Evolutionary conservation across 2,797 vertebrate genomes (phyloP).

Genomic region (Anas flavirostris): DNA sequence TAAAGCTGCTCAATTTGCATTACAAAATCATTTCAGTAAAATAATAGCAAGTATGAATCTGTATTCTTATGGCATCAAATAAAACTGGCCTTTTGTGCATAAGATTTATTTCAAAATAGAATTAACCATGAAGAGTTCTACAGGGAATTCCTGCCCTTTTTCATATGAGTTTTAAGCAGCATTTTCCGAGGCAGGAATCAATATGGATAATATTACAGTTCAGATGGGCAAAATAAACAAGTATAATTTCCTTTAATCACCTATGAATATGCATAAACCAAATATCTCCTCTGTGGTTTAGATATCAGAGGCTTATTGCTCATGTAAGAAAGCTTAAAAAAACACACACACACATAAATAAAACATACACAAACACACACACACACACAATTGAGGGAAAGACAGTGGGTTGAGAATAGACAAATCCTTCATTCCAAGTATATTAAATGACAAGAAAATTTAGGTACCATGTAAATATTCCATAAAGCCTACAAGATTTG

Average conservation of each 20-base stretch:
- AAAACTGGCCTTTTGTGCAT: slow-evolving; percentile 45
- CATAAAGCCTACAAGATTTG: background rate
- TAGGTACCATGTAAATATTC: background rate
- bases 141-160: slow-evolving; percentile 51
- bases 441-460: slow-evolving; percentile 20
- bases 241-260: slow-evolving; percentile 56
- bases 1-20: slow-evolving; percentile 58
- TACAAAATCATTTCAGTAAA: slow-evolving; percentile 58
- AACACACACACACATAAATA: background rate
- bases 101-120: slow-evolving; percentile 64
- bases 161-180: slow-evolving; percentile 32
- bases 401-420: slow-evolving; percentile 1
- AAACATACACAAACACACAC: background rate
- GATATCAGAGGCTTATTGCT: slow-evolving; percentile 16
- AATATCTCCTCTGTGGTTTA: slow-evolving; percentile 45
- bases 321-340: background rate
- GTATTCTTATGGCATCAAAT: slow-evolving; percentile 55
- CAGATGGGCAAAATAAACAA: slow-evolving; percentile 65
- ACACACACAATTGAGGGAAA: background rate
- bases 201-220: slow-evolving; percentile 51
- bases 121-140: slow-evolving; percentile 46
- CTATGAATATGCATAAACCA: slow-evolving; percentile 66
- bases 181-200: slow-evolving; percentile 47
- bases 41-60: slow-evolving; percentile 52
- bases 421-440: background rate